phyloP scores from a whole-genome alignment of 2,888 invertebrate genomes.

The Microctonus hyperodae region DNA sequence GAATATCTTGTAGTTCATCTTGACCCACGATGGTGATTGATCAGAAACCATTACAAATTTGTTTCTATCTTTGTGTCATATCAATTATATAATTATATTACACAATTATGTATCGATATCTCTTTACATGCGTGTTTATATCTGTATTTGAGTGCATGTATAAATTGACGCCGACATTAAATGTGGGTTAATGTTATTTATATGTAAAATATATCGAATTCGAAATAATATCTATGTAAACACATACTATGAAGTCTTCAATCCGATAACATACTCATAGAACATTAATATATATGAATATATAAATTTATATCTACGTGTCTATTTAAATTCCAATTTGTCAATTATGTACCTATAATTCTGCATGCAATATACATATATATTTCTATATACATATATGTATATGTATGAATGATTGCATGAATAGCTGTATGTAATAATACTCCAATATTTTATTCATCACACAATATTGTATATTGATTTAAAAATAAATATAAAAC shows the following conservation, averaged over 20 bases:
- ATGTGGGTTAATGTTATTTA: too few species aligned
- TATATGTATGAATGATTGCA: background rate
- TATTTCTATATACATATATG: background rate
- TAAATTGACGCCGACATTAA: too few species aligned
- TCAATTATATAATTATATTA: background rate
- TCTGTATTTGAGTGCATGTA: too few species aligned
- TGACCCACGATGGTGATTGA: constrained; percentile 55
- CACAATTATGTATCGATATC: background rate
- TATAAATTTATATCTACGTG: background rate
- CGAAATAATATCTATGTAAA: too few species aligned
- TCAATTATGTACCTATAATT: background rate
- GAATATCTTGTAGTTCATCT: constrained; percentile 56
- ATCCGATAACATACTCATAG: background rate
- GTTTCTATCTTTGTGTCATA: too few species aligned
- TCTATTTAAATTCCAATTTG: background rate
- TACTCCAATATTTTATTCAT: background rate
- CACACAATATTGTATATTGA: background rate
- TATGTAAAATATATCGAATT: too few species aligned
- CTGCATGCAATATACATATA: background rate
- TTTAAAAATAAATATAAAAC: background rate
- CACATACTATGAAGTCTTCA: too few species aligned
- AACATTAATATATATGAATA: too few species aligned
- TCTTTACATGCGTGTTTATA: too few species aligned
- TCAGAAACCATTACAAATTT: constrained; percentile 50
- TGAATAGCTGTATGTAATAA: background rate